These are phyloP conservation scores for Amblyopsis hoosieri DNA, from an alignment of 2,797 vertebrate species.

Conservation along the genomic window DNA sequence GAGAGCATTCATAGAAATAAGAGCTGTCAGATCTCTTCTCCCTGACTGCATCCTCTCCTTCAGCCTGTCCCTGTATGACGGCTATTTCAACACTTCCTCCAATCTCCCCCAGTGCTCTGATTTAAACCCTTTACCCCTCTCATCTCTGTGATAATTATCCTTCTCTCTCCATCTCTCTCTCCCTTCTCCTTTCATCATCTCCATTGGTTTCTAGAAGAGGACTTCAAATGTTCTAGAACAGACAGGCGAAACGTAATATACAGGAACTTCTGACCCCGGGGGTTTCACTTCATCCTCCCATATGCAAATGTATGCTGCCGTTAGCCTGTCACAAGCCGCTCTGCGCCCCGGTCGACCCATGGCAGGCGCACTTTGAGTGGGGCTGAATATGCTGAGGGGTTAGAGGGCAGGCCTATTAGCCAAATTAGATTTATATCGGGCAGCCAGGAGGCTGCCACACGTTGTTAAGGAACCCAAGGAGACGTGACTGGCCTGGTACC, in stretches of 20 bases:
- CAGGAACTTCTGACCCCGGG: slow-evolving; percentile 43
- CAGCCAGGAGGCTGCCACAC: slow-evolving; percentile 36
- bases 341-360: slow-evolving; percentile 18
- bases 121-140: background rate
- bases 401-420: slow-evolving; percentile 65
- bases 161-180: background rate
- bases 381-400: slow-evolving; percentile 49
- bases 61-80: slow-evolving; percentile 3
- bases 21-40: slow-evolving; percentile 31
- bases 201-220: slow-evolving; percentile 14
- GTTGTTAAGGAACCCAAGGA: slow-evolving; percentile 32
- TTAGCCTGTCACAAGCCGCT: slow-evolving; percentile 43
- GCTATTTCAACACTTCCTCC: slow-evolving; percentile 23
- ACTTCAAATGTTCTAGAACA: slow-evolving; percentile 29
- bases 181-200: slow-evolving; percentile 29
- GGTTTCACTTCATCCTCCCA: slow-evolving; percentile 43
- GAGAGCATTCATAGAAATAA: slow-evolving; percentile 32
- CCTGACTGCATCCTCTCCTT: background rate
- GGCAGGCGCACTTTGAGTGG: slow-evolving; percentile 31
- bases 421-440: slow-evolving; percentile 65
- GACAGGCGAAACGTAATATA: slow-evolving; percentile 50
- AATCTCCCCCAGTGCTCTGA: slow-evolving; percentile 6
- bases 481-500: slow-evolving; percentile 37
- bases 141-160: slow-evolving; percentile 1
- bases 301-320: slow-evolving; percentile 69